phyloP scores from a whole-genome alignment of 92 coral and sea anemone species.

The Siderastrea siderea region DNA sequence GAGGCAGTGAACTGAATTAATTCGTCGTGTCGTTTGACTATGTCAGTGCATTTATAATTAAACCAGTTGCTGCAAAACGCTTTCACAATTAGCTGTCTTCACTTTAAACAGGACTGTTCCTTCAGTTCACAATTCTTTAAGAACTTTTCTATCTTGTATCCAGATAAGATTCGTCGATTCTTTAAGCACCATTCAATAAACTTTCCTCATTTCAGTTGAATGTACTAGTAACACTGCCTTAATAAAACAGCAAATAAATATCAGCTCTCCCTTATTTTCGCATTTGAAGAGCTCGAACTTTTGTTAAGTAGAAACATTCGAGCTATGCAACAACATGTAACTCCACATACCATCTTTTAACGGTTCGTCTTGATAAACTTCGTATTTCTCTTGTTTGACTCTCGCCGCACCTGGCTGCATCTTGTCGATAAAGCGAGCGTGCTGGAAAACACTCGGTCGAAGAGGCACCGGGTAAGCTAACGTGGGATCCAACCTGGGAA shows the following conservation, averaged over 20 bases:
- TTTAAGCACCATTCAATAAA: too few relatives aligned
- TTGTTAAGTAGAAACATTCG: background rate
- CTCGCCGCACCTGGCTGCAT: slow-evolving; percentile 83
- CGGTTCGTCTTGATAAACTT: slow-evolving; percentile 67
- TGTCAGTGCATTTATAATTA: too few relatives aligned
- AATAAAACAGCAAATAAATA: background rate
- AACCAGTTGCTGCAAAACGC: too few relatives aligned
- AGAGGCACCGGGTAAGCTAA: slow-evolving; percentile 89
- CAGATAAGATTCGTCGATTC: too few relatives aligned
- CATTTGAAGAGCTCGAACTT: background rate
- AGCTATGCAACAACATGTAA: background rate
- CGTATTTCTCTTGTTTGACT: slow-evolving; percentile 80
- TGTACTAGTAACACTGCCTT: too few relatives aligned
- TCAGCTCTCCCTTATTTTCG: background rate
- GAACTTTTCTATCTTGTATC: too few relatives aligned
- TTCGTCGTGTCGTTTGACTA: too few relatives aligned
- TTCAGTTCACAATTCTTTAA: too few relatives aligned
- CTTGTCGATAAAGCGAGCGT: slow-evolving; percentile 91
- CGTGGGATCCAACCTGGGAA: slow-evolving; percentile 86
- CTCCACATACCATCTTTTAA: slow-evolving; percentile 75
- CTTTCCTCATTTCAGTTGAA: too few relatives aligned
- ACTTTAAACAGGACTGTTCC: too few relatives aligned
- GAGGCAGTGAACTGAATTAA: too few relatives aligned
- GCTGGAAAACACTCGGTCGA: slow-evolving; percentile 88
- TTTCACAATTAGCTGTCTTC: too few relatives aligned